Conservation (phyloP, 2,888 invertebrate species). For the Drosophila glabriapex region DNA sequence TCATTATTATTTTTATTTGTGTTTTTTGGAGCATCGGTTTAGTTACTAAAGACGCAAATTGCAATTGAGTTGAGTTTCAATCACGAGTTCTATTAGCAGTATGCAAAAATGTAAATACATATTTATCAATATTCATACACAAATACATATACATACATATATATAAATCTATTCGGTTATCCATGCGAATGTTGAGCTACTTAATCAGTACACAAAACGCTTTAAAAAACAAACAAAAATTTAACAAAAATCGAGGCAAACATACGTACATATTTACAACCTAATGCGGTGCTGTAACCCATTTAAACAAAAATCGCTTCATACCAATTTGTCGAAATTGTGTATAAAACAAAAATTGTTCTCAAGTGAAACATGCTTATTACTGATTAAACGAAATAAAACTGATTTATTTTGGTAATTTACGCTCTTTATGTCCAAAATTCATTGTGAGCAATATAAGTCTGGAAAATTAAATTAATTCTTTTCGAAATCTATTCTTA, state of each 20-base stretch:
- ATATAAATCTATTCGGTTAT: slow-evolving; percentile 49
- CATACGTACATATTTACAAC: slow-evolving; percentile 33
- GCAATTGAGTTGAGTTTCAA: slow-evolving; percentile 48
- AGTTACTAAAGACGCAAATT: slow-evolving; percentile 62
- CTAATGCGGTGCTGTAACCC: slow-evolving; percentile 60
- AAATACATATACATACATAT: slow-evolving; percentile 27
- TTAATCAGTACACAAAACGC: slow-evolving; percentile 62
- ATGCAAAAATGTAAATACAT: slow-evolving; percentile 46
- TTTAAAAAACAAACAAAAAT: slow-evolving; percentile 2
- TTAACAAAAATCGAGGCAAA: slow-evolving; percentile 28
- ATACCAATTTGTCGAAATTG: slow-evolving; percentile 13
- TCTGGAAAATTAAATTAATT: slow-evolving; percentile 27
- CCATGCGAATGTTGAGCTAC: slow-evolving; percentile 66
- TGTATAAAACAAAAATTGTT: slow-evolving; percentile 25
- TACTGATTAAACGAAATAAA: slow-evolving; percentile 34
- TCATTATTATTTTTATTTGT: slow-evolving; percentile 30
- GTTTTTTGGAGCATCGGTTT: slow-evolving; percentile 60
- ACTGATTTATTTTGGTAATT: slow-evolving; percentile 38
- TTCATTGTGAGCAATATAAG: slow-evolving; percentile 22
- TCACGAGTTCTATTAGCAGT: slow-evolving; percentile 43
- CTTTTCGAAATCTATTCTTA: slow-evolving; percentile 18
- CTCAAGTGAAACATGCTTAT: slow-evolving; percentile 41
- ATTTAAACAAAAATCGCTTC: slow-evolving; percentile 35
- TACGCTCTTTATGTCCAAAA: slow-evolving; percentile 13
- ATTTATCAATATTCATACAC: slow-evolving; percentile 22